phyloP scores from a whole-genome alignment of 2,797 vertebrate genomes.

The Enteromius treurensis region DNA sequence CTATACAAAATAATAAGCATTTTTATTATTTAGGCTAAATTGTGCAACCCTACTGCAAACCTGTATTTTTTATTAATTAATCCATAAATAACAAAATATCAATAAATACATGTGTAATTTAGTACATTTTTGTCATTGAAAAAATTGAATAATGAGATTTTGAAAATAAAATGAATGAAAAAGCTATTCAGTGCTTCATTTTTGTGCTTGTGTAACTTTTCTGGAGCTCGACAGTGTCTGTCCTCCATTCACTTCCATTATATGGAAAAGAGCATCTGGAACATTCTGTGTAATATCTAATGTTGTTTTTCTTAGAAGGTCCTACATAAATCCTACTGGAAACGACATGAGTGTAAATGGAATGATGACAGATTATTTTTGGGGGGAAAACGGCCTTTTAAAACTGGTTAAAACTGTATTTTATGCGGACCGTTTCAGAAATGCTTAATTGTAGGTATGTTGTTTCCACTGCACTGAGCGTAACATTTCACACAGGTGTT shows the following conservation, averaged over 20 bases:
- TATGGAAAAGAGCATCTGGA: neutral
- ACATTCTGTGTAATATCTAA: neutral
- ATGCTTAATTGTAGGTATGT: constrained; percentile 28
- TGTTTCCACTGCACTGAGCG: constrained; percentile 29
- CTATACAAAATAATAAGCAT: neutral
- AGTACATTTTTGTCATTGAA: no score
- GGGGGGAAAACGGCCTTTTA: neutral
- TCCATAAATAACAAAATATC: neutral
- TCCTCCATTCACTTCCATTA: neutral
- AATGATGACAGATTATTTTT: neutral
- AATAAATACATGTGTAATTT: neutral
- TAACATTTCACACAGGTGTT: constrained; percentile 39
- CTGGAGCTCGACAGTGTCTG: neutral
- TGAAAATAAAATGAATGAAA: neutral
- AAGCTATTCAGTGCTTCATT: neutral
- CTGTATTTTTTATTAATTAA: neutral
- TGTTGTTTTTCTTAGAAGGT: neutral
- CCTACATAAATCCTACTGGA: neutral
- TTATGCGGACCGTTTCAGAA: constrained; percentile 15
- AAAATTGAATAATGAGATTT: neutral
- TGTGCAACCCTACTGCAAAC: neutral
- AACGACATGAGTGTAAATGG: neutral
- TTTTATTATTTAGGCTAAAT: neutral
- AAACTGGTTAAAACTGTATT: constrained; percentile 4
- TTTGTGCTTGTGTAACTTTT: neutral